Base-by-base conservation (phyloP, 2,888 invertebrate genomes). In the Arrhopalites spinosus region DNA sequence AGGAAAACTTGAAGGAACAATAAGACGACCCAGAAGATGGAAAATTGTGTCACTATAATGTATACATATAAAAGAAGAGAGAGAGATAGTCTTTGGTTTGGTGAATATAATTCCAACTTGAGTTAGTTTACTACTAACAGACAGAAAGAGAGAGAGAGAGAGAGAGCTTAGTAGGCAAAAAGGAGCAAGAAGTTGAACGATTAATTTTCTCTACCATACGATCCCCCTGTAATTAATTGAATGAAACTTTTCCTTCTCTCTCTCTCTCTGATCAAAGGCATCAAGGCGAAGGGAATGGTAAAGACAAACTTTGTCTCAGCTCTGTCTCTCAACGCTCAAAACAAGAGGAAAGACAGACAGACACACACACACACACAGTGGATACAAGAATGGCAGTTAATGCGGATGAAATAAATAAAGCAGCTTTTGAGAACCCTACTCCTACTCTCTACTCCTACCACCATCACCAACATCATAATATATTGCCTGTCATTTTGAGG, bases 211-310 rank as follows among this genome's bases (percentile, higher is more conserved):
- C 27, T 68, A 45, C 50, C 50, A 50, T 43, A 61, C 27, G 23
- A 50, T 68, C 50, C 50, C n/a, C 17, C 36, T 27, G 27, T 68
- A 68, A 68, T 68, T 68, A 68, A 68, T 50, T 50, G 68, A 68
- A 50, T 68, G 27, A 68, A 68, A 68, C 68, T 68, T 68, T 68
- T 50, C 45, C 1, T 23, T 56, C 45, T 45, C 45, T 45, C 45
- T 45, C 50, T 50, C 50, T 50, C 50, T 64, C 68, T 45, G 67
- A 68, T 27, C 45, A 68, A 68, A 25, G 17, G n/a, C 63, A 11
- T 25, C 30, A 36, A 36, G 36, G 17, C 3, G 15, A 15, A 17
- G 15, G 50, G 8, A 15, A 50, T 59, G 59, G 59, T 2, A 59
- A 27, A 25, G 59, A 59, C 59, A 25, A 59, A 59, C 25, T 59